A percentile compares a stretch with the other conserved stretches of the same genome.
These are phyloP conservation scores for Melangyna quadrimaculata DNA, from an alignment of 2,888 invertebrate species.

Conservation along the genomic window DNA sequence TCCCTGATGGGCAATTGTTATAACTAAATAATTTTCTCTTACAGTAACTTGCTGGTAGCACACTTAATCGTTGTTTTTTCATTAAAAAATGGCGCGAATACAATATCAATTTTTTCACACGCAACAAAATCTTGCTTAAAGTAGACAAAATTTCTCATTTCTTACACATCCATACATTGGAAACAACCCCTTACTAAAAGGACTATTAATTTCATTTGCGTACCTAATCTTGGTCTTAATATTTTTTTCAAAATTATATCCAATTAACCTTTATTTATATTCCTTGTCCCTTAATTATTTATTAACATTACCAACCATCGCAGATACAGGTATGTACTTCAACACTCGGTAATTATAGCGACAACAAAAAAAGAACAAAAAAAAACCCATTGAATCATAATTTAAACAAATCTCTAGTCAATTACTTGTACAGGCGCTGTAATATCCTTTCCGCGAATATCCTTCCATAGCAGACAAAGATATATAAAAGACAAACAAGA, in stretches of 20 bases:
- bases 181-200: no score
- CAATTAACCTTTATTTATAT: neutral
- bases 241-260: neutral
- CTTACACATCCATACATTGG: no score
- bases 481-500: neutral
- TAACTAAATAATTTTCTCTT: no score
- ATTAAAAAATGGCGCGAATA: no score
- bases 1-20: no score
- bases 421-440: conserved; percentile 1
- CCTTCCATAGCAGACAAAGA: neutral
- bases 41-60: no score
- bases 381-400: conserved; percentile 26
- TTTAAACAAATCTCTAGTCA: conserved; percentile 31
- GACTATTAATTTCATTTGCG: neutral
- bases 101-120: no score
- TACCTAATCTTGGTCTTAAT: neutral
- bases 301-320: neutral
- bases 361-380: neutral
- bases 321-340: neutral
- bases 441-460: conserved; percentile 12
- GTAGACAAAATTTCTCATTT: no score
- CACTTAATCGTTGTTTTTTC: no score
- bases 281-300: neutral
- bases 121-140: no score
- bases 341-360: neutral